Base-by-base conservation (phyloP, 2,113 vertebrate species). In the Marmota monax region DNA sequence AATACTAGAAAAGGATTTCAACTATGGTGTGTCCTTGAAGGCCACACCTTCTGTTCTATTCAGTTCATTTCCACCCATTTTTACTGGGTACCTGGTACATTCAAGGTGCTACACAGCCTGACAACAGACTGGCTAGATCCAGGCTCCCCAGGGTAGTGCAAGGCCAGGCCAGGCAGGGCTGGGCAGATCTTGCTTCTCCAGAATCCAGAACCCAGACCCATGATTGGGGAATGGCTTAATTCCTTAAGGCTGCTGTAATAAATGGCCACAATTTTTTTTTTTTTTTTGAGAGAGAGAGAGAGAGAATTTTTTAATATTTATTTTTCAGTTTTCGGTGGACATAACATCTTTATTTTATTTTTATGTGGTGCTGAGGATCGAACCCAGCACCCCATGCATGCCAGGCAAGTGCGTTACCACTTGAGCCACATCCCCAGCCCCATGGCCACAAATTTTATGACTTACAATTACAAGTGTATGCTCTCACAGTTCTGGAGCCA, bases 1-100 rank as follows among this genome's bases (percentile, higher is more conserved):
- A 87, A 90, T 34, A n/a, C 27, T 79, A 78, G 34, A 94, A 18
- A 80, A 90, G 48, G 25, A 86, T 67, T 84, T 94, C 51, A 93
- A 79, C 29, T 79, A 56, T 23, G 34, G 1, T 39, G 39, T 37
- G 67, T 80, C 29, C 84, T 78, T 20, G 4, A 83, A 53, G 58
- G 7, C 79, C 6, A 16, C 22, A 12, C 27, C 37, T 89, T 78
- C 23, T 74, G 42, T 48, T 61, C 45, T 45, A 25, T 42, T 69
- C 45, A 45, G 39, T 61, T 70, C 42, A 16, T n/a, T 39, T 37
- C 34, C 9, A 42, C 56, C 63, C 29, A 5, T 45, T 88, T 74
- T 90, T 63, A 39, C 10, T 80, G 25, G 34, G 58, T 65, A 23
- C 17, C 42, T 34, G 58, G 12, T 29, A 20, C 39, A 69, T 3